Evolutionary conservation across 2,113 vertebrate genomes (phyloP).

Genomic region (Proteles cristata): DNA sequence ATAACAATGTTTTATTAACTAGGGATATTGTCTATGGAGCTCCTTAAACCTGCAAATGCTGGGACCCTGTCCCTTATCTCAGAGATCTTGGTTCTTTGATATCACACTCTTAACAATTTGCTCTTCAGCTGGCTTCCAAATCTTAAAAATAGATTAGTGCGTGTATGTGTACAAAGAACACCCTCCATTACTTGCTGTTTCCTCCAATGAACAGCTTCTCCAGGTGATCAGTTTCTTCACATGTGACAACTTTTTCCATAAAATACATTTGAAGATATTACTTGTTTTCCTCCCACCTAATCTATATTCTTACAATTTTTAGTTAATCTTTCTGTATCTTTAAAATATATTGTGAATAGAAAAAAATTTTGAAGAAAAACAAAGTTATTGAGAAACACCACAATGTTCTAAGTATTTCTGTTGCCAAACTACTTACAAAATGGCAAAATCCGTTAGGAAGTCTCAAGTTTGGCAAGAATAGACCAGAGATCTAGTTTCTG

Average conservation of each 20-base stretch:
- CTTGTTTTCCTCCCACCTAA: not conserved
- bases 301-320: not conserved
- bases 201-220: not conserved
- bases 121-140: not conserved
- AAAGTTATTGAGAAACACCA: not conserved
- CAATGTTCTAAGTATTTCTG: not conserved
- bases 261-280: not conserved
- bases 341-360: slow-evolving; percentile 2
- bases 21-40: not conserved
- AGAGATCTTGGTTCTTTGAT: not conserved
- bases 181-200: not conserved
- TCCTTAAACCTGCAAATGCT: not conserved
- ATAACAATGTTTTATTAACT: not conserved
- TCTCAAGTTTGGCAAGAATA: not conserved
- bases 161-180: not conserved
- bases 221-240: not conserved
- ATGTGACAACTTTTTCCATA: not conserved
- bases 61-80: too few species aligned
- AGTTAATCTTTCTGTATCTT: not conserved
- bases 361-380: not conserved
- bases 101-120: not conserved
- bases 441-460: not conserved
- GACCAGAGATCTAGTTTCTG: not conserved
- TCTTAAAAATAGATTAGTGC: not conserved
- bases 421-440: not conserved